These are phyloP conservation scores for Drosophila subobscura DNA, from an alignment of 1,140 invertebrate genomes.

Conservation along the genomic window DNA sequence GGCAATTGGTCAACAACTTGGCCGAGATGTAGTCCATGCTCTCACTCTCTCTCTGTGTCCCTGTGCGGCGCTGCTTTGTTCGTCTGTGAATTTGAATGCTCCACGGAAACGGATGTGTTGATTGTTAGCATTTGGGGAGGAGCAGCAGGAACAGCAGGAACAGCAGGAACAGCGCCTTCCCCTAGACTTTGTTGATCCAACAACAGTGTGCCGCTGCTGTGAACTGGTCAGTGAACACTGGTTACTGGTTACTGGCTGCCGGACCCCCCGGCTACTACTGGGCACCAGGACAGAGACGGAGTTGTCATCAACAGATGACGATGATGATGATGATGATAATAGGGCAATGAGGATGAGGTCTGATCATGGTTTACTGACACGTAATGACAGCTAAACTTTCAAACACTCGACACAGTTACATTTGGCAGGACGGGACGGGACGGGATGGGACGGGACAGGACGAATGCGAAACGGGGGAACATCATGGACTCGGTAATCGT, in stretches of 20 bases:
- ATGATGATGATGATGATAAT: conserved; percentile 40
- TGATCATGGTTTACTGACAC: conserved; percentile 78
- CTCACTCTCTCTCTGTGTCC: conserved; percentile 4
- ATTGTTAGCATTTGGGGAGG: conserved; percentile 49
- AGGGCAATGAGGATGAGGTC: conserved; percentile 30
- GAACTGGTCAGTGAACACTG: conserved; percentile 23
- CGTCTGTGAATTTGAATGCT: conserved; percentile 49
- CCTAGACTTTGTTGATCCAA: conserved; percentile 46
- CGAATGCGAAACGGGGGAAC: no score
- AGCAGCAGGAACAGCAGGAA: conserved; percentile 25
- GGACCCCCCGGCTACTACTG: neutral
- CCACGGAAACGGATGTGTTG: conserved; percentile 70
- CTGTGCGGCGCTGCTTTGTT: conserved; percentile 19
- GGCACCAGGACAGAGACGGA: conserved; percentile 34
- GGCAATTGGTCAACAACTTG: conserved; percentile 56
- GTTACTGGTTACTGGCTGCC: conserved; percentile 2
- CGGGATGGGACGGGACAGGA: neutral
- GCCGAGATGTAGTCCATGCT: conserved; percentile 42
- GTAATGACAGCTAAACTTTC: conserved; percentile 79
- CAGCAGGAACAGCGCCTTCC: conserved; percentile 11
- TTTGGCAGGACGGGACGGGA: conserved; percentile 15
- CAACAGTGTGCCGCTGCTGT: conserved; percentile 19
- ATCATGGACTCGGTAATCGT: conserved; percentile 29
- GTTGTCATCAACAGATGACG: conserved; percentile 61
- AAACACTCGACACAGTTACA: conserved; percentile 60